Evolutionary conservation across 2,113 vertebrate species (phyloP), one percentile per base, ranked within the genome.

Genomic region (Dromas ardeola): DNA sequence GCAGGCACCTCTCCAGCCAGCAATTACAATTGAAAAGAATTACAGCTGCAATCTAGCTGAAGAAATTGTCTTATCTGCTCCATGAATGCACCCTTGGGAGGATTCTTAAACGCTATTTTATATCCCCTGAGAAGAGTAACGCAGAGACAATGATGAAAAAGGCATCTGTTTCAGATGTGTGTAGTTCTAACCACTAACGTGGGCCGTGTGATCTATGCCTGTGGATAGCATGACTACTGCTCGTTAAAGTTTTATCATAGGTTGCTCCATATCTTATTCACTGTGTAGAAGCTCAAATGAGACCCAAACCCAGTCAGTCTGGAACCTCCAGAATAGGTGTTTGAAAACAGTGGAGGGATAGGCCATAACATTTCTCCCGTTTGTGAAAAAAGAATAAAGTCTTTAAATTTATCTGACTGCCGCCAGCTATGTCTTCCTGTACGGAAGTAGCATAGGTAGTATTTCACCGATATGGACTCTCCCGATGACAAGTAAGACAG

Each of bases 1-100:
- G 95, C 96, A 97, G 96, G 97, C 95, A 96, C 91, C 89, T 97
- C 95, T 97, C 97, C 91, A 95, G 96, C 81, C 93, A 0, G 86
- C 96, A 97, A 97, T 97, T 97, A 95, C 96, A 95, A 95, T 50
- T 96, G 95, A 95, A 97, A 94, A 97, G 97, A 97, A 97, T 97
- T 97, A 97, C 97, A 96, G 91, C 96, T 97, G 91, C 95, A 97
- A 96, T 97, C 97, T 97, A 94, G 94, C 94, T 95, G 95, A 97
- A 96, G 96, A 96, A 97, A 97, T 95, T 97, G 91, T 97, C 97
- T 97, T 97, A 97, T 97, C 97, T 97, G 78, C 66, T 97, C 87
- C 84, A 90, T 0, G 81, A 97, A 95, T 90, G 84, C 84, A 95
- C 96, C 93, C 94, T 83, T 96, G 97, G 89, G 97, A 97, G 66